Evolutionary conservation across 2,888 invertebrate genomes (phyloP).

Genomic region (Drosophila nr. medialis): DNA sequence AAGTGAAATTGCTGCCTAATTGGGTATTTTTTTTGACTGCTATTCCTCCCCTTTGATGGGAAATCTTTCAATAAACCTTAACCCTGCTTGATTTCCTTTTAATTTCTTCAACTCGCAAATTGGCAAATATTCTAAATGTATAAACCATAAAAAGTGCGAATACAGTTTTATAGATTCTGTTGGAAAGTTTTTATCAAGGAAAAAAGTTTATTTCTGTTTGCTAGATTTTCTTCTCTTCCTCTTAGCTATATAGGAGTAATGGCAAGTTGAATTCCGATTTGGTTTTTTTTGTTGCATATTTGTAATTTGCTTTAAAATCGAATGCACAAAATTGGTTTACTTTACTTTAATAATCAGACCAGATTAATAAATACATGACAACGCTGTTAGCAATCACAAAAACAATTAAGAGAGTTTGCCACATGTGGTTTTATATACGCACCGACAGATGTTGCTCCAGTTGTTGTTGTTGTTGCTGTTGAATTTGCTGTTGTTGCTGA

Average conservation of each 20-base stretch:
- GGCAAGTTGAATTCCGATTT: too few species aligned
- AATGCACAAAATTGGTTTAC: background rate
- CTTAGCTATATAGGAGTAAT: too few species aligned
- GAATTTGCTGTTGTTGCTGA: conserved; percentile 36
- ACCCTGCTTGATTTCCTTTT: background rate
- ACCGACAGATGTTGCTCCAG: conserved; percentile 68
- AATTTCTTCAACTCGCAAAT: background rate
- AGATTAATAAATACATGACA: background rate
- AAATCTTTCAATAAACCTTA: conserved; percentile 6
- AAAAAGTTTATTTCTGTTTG: background rate
- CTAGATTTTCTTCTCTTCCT: too few species aligned
- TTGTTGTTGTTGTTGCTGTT: conserved; percentile 12
- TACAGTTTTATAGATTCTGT: background rate
- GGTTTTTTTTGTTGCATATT: background rate
- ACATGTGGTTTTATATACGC: conserved; percentile 34
- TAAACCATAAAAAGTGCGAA: background rate
- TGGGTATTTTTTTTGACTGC: conserved; percentile 33
- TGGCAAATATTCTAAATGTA: background rate
- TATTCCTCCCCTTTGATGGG: background rate
- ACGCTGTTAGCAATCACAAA: background rate
- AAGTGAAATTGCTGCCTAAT: conserved; percentile 61
- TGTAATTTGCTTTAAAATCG: background rate
- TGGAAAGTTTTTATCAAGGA: background rate
- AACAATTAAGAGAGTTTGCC: conserved; percentile 10
- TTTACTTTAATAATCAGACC: background rate